These are phyloP conservation scores for Cyclargus thomasi DNA, from an alignment of 1,140 invertebrate genomes.

Conservation along the genomic window DNA sequence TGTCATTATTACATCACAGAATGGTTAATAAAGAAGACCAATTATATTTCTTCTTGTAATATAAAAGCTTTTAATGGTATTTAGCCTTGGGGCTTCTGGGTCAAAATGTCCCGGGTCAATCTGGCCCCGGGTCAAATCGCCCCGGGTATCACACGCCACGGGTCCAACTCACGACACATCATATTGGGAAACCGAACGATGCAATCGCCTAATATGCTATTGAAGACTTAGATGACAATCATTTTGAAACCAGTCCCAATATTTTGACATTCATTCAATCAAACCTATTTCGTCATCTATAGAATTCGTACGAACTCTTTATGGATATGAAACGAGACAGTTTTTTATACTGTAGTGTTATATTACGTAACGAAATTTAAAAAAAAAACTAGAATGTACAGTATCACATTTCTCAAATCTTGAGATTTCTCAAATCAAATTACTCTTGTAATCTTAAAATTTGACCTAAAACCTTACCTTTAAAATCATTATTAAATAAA, in stretches of 20 bases:
- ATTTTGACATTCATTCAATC: slow-evolving; percentile 15
- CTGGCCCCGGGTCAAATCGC: background rate
- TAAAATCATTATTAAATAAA: background rate
- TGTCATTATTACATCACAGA: background rate
- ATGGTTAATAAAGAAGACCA: background rate
- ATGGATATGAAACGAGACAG: background rate
- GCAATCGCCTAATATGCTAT: slow-evolving; percentile 10
- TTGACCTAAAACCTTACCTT: background rate
- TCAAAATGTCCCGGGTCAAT: background rate
- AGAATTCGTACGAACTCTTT: background rate
- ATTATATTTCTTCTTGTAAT: background rate
- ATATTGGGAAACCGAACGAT: slow-evolving; percentile 3
- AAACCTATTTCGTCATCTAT: slow-evolving; percentile 6
- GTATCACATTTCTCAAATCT: no score
- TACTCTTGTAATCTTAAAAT: no score
- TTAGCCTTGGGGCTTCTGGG: background rate
- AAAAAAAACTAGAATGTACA: background rate
- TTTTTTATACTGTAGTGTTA: background rate
- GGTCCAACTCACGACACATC: slow-evolving; percentile 9
- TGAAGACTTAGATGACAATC: slow-evolving; percentile 14
- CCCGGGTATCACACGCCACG: background rate
- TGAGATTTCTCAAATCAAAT: no score
- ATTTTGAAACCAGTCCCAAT: slow-evolving; percentile 13
- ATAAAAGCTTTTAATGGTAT: background rate
- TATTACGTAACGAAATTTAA: background rate